phyloP scores from a whole-genome alignment of 2,797 vertebrate genomes.

The Sitta carolinensis region DNA sequence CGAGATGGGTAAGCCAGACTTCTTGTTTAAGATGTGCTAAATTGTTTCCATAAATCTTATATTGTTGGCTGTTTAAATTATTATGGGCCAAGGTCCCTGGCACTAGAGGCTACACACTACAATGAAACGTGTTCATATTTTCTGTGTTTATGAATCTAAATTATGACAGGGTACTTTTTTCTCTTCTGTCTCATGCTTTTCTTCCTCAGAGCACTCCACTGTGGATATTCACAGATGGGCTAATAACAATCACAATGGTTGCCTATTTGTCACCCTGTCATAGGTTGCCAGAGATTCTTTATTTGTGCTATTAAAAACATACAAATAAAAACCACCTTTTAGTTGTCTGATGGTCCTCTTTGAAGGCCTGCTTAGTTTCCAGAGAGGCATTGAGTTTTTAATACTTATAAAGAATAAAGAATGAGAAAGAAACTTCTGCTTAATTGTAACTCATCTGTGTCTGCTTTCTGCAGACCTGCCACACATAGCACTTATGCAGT shows the following conservation, averaged over 20 bases:
- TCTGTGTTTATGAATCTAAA: slow-evolving; percentile 58
- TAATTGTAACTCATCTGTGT: not conserved
- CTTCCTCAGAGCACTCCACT: slow-evolving; percentile 29
- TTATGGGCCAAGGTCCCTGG: slow-evolving; percentile 9
- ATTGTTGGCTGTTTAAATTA: slow-evolving; percentile 44
- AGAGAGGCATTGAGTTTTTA: not conserved
- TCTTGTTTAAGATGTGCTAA: slow-evolving; percentile 52
- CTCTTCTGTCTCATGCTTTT: slow-evolving; percentile 12
- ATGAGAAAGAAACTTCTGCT: not conserved
- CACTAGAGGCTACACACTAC: slow-evolving; percentile 3
- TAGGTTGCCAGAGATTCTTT: slow-evolving; percentile 30
- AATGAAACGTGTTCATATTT: slow-evolving; percentile 19
- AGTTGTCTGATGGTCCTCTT: not conserved
- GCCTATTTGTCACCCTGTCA: slow-evolving; percentile 43
- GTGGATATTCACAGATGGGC: slow-evolving; percentile 37
- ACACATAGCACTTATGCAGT: accelerated
- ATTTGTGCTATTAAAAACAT: slow-evolving; percentile 50
- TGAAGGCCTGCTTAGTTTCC: not conserved
- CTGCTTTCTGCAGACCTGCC: not conserved
- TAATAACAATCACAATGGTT: slow-evolving; percentile 1
- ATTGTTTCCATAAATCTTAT: slow-evolving; percentile 50
- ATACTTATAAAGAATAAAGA: not conserved
- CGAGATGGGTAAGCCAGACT: slow-evolving; percentile 8
- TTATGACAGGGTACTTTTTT: slow-evolving; percentile 14
- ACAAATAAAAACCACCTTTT: slow-evolving; percentile 17